phyloP scores from a whole-genome alignment of 2,797 vertebrate species.

The Melanotaenia boesemani region DNA sequence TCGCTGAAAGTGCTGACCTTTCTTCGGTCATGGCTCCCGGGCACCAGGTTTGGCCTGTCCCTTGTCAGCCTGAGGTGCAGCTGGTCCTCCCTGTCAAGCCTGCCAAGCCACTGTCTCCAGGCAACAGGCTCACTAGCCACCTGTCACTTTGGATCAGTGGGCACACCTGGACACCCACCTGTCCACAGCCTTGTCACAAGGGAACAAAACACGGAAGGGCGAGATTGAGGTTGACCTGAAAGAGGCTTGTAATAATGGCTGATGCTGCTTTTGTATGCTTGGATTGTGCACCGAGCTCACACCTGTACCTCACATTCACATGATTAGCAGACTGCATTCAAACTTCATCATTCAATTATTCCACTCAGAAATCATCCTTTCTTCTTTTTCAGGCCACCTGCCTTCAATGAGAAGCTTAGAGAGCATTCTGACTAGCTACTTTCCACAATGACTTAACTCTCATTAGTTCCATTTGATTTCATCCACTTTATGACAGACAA shows the following conservation, averaged over 20 bases:
- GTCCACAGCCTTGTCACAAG: conserved; percentile 68
- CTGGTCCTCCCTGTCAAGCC: conserved; percentile 64
- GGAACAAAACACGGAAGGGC: conserved; percentile 13
- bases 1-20: conserved; percentile 41
- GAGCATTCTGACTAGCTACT: conserved; percentile 32
- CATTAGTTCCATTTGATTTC: conserved; percentile 56
- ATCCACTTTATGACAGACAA: conserved; percentile 47
- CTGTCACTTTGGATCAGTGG: conserved; percentile 81
- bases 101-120: conserved; percentile 76
- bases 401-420: conserved; percentile 12
- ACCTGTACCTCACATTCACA: conserved; percentile 13
- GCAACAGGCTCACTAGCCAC: conserved; percentile 68
- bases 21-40: conserved; percentile 46
- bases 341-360: conserved; percentile 6
- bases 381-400: conserved; percentile 7
- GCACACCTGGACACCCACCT: conserved; percentile 80
- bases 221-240: conserved; percentile 44
- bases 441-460: conserved; percentile 34
- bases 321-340: conserved; percentile 26
- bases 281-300: conserved; percentile 1
- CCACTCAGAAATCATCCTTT: conserved; percentile 11
- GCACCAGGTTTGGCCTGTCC: conserved; percentile 48
- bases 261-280: conserved; percentile 28
- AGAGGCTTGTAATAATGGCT: conserved; percentile 36
- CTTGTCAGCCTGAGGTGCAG: conserved; percentile 60